Evolutionary conservation across 1,140 invertebrate genomes (phyloP).

Genomic region (Centruroides vittatus): DNA sequence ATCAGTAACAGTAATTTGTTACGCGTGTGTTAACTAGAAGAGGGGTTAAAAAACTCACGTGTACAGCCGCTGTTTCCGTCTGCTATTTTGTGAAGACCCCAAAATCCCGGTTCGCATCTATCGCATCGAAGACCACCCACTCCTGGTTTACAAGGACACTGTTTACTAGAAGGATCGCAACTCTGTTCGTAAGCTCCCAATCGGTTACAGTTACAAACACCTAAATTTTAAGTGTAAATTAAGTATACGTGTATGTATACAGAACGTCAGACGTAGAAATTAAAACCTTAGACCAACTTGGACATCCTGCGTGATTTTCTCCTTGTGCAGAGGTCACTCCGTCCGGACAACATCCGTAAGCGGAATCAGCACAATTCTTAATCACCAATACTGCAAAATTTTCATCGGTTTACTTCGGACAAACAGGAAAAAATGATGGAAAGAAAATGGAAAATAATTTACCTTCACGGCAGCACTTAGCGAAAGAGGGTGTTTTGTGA

Average conservation of each 20-base stretch:
- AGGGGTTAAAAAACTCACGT: slow-evolving; percentile 47
- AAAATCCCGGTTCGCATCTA: slow-evolving; percentile 46
- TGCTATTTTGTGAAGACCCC: slow-evolving; percentile 71
- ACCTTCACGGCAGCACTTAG: slow-evolving; percentile 63
- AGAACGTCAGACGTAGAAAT: not conserved
- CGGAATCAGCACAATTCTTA: slow-evolving; percentile 14
- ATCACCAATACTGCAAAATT: slow-evolving; percentile 20
- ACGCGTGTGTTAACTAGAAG: too few relatives aligned
- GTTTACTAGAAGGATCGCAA: slow-evolving; percentile 60
- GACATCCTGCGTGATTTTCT: slow-evolving; percentile 59
- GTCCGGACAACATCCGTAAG: slow-evolving; percentile 72
- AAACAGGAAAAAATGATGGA: too few relatives aligned
- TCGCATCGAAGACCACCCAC: slow-evolving; percentile 79
- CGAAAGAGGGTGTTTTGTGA: slow-evolving; percentile 62
- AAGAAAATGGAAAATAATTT: not conserved
- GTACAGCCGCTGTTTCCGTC: slow-evolving; percentile 69
- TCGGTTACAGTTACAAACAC: slow-evolving; percentile 30
- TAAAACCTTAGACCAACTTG: slow-evolving; percentile 27
- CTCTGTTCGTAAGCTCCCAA: slow-evolving; percentile 40
- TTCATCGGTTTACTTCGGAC: too few relatives aligned
- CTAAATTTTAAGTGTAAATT: not conserved
- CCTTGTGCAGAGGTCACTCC: slow-evolving; percentile 63
- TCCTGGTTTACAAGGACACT: slow-evolving; percentile 70
- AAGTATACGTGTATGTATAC: not conserved
- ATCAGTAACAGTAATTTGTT: too few relatives aligned